These are phyloP conservation scores for Bombus consobrinus DNA, from an alignment of 1,140 invertebrate species.

Conservation along the genomic window DNA sequence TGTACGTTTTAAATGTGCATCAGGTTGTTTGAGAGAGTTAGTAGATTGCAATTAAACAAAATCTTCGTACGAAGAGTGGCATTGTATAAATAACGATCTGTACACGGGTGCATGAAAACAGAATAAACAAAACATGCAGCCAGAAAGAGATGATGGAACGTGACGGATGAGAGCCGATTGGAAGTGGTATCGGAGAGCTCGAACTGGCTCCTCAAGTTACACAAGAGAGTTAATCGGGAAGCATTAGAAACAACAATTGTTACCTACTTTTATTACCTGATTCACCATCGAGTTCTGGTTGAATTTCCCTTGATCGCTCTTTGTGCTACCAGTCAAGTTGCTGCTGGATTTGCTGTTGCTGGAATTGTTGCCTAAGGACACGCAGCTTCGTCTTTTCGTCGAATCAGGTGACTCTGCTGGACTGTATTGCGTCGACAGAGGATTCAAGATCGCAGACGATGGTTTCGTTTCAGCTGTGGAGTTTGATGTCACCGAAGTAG, in stretches of 20 bases:
- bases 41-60: neutral
- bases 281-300: slow-evolving; percentile 80
- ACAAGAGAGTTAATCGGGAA: slow-evolving; percentile 41
- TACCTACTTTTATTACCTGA: slow-evolving; percentile 78
- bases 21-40: neutral
- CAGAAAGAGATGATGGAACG: slow-evolving; percentile 18
- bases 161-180: slow-evolving; percentile 38
- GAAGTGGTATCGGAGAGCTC: slow-evolving; percentile 57
- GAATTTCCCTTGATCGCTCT: slow-evolving; percentile 85
- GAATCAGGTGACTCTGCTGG: slow-evolving; percentile 86
- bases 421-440: slow-evolving; percentile 81
- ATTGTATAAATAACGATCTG: slow-evolving; percentile 31
- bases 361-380: slow-evolving; percentile 88
- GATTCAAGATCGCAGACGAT: slow-evolving; percentile 85
- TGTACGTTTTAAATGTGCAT: neutral
- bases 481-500: slow-evolving; percentile 85
- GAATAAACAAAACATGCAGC: slow-evolving; percentile 48
- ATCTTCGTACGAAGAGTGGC: neutral
- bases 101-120: slow-evolving; percentile 43
- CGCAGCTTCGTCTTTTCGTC: slow-evolving; percentile 88
- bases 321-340: slow-evolving; percentile 87
- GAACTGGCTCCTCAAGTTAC: slow-evolving; percentile 25
- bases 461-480: slow-evolving; percentile 89
- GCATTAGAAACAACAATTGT: slow-evolving; percentile 27
- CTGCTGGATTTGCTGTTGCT: slow-evolving; percentile 89